These are phyloP conservation scores for Torymus texanus DNA, from an alignment of 2,888 invertebrate species.

Conservation along the genomic window DNA sequence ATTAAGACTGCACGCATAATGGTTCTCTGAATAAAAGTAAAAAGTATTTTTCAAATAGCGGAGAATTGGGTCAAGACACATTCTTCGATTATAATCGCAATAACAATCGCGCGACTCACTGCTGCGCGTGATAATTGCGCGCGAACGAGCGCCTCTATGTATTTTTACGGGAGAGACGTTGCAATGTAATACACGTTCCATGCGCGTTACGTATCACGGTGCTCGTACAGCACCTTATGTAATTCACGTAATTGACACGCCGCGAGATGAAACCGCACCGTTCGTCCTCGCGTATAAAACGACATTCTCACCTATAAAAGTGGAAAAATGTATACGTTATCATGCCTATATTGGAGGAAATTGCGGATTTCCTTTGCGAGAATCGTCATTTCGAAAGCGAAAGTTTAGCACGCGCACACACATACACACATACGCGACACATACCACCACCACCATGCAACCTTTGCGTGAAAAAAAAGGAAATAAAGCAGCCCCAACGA, in stretches of 20 bases:
- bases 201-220: background rate
- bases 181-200: background rate
- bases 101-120: slow-evolving; percentile 26
- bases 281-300: background rate
- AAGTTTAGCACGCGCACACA: too few relatives aligned
- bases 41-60: background rate
- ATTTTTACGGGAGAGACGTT: background rate
- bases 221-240: background rate
- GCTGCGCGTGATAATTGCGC: slow-evolving; percentile 11
- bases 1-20: too few relatives aligned
- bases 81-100: slow-evolving; percentile 11
- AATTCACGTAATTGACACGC: slow-evolving; percentile 13
- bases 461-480: background rate
- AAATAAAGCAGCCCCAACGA: background rate
- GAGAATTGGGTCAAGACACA: slow-evolving; percentile 21
- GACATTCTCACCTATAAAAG: background rate
- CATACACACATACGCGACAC: too few relatives aligned
- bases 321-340: background rate
- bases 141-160: background rate
- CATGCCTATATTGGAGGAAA: background rate
- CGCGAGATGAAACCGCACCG: slow-evolving; percentile 24
- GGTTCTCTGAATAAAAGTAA: background rate
- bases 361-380: slow-evolving; percentile 26
- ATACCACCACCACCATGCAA: too few relatives aligned
- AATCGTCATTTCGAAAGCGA: background rate